Evolutionary conservation across 1,140 invertebrate genomes (phyloP), one percentile per base, ranked within the genome.

Genomic region (Drosophila persimilis): DNA sequence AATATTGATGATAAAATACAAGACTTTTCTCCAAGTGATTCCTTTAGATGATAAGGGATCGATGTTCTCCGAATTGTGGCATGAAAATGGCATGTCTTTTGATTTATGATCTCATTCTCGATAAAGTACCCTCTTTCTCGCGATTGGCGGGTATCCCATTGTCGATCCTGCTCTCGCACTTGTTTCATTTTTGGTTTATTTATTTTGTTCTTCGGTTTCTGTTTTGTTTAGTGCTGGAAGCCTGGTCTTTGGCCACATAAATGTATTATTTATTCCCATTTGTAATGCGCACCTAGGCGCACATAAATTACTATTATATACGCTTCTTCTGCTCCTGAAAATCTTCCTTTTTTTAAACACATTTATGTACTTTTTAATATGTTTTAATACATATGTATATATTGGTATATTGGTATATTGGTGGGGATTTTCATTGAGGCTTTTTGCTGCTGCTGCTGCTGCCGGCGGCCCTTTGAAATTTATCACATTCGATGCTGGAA

Each of bases 221-320:
- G 43, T 43, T 29, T 53, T 44, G 15, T 26, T 11, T 3, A 0
- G 15, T 13, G 9, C 11, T 39, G 31, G 7, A 8, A 13, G n/a
- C 9, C 4, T 35, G 24, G 17, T 15, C 24, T 43, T n/a, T 26
- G 31, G 50, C 43, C 29, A 44, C 29, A 55, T 55, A 75, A 67
- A 64, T 60, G 55, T 72, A 70, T 63, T 41, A 70, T 77, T 71
- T 81, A 63, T 81, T 75, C 74, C 29, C 71, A 73, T 64, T 73
- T 57, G 9, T 39, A 39, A 53, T 58, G 41, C 46, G 46, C 20
- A 39, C 35, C 11, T 39, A 39, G 39, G 43, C 39, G 3, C 22
- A 73, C 44, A 53, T 73, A 62, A 54, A 73, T 72, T 50, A 62
- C 53, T 71, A 71, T 61, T 61, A 54, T 53, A 39, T 56, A 15